Conservation (phyloP, 2,888 invertebrate genomes). For the Gortyna flavago region DNA sequence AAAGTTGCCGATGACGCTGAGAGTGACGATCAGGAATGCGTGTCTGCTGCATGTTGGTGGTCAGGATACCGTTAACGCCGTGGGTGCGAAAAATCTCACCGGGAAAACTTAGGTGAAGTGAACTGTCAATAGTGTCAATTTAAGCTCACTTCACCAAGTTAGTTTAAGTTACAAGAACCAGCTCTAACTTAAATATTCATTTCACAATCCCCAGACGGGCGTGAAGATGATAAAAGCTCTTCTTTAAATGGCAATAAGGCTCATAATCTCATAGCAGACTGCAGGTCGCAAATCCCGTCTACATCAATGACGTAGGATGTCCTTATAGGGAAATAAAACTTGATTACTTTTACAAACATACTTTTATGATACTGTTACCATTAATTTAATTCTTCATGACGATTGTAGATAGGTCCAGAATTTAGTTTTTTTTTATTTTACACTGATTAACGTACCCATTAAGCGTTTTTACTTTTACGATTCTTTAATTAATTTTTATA, state of each 20-base stretch:
- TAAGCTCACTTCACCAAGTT: too few relatives aligned
- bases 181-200: not conserved
- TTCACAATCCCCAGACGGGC: too few relatives aligned
- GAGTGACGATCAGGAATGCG: too few relatives aligned
- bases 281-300: not conserved
- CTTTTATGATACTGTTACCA: conserved; percentile 23
- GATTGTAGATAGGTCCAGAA: conserved; percentile 15
- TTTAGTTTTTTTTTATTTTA: conserved; percentile 13
- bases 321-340: conserved; percentile 11
- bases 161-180: too few relatives aligned
- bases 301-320: not conserved
- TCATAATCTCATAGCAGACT: not conserved
- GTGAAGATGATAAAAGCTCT: not conserved
- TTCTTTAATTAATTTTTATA: conserved; percentile 49
- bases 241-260: conserved; percentile 9
- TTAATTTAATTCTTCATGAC: conserved; percentile 30
- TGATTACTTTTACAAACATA: conserved; percentile 15
- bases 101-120: too few relatives aligned
- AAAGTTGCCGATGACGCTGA: too few relatives aligned
- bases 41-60: too few relatives aligned
- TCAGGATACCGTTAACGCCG: too few relatives aligned
- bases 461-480: conserved; percentile 7
- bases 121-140: too few relatives aligned
- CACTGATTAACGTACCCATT: conserved; percentile 26
- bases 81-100: too few relatives aligned